Evolutionary conservation across 2,113 vertebrate species (phyloP), one percentile per base, ranked within the genome.

Genomic region (Serilophus lunatus): DNA sequence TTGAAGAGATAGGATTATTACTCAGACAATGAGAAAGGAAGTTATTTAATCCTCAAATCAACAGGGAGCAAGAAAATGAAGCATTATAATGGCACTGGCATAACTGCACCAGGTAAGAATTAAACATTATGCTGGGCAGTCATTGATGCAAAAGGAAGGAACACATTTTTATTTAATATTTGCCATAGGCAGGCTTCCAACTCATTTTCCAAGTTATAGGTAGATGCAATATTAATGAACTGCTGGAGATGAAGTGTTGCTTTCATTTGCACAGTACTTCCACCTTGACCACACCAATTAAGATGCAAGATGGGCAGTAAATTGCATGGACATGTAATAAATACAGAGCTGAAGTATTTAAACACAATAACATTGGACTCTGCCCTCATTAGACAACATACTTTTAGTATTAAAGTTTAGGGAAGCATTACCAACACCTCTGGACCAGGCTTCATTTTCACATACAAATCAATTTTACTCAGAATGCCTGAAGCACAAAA

Each of bases 221-320:
- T 47, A 60, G 61, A 76, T 88, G 75, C 40, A 96, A 33, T 70
- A 95, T 94, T 88, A 86, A 82, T 80, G 76, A 95, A 85, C 45
- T 88, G 40, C 71, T 57, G 60, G 29, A 92, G 88, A 84, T 54
- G 77, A 82, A 36, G 54, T 8, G 3, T 70, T 90, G 59, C 68
- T 92, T 86, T 82, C 53, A 76, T 64, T 72, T 64, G 61, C 78
- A 63, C 42, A 66, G 33, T 6, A 44, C 35, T 75, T 78, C 26
- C 31, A 86, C 33, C 29, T 38, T 22, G 77, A 82, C 35, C 83
- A 82, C 22, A 10, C 9, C 45, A n/a, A 69, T 80, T 80, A 42
- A 66, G 33, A 47, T 35, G 26, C 53, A 60, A 61, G 42, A 36
- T 10, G 3, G 51, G 24, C 28, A 75, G 6, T 25, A 35, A 4